phyloP scores from a whole-genome alignment of 2,113 vertebrate genomes.

The Isichthys henryi region DNA sequence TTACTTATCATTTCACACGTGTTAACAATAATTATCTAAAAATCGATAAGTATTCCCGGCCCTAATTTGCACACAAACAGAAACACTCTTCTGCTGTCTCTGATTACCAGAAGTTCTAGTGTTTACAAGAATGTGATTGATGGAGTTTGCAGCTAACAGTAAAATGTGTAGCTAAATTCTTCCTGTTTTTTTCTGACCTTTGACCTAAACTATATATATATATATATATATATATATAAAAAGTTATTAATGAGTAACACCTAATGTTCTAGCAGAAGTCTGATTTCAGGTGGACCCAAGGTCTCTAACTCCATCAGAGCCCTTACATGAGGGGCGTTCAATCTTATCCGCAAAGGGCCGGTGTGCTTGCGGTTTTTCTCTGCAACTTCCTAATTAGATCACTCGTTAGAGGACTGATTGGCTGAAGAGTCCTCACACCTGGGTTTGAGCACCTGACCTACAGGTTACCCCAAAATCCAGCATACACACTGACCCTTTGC shows the following conservation, averaged over 20 bases:
- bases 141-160: not conserved
- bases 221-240: not conserved
- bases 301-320: not conserved
- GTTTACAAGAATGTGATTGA: not conserved
- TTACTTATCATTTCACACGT: not conserved
- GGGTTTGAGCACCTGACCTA: too few relatives aligned
- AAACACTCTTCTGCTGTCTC: not conserved
- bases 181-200: not conserved
- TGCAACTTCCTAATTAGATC: too few relatives aligned
- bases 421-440: too few relatives aligned
- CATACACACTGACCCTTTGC: too few relatives aligned
- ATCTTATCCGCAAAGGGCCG: too few relatives aligned
- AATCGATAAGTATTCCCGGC: not conserved
- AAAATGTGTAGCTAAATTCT: not conserved
- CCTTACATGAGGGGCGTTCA: not conserved
- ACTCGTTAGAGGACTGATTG: too few relatives aligned
- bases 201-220: not conserved
- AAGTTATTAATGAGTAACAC: not conserved
- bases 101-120: not conserved
- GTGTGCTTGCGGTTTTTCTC: too few relatives aligned
- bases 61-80: not conserved
- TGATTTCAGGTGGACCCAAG: not conserved
- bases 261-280: not conserved
- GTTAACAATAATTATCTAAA: not conserved
- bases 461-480: too few relatives aligned